Evolutionary conservation across 2,888 invertebrate genomes (phyloP), one percentile per base, ranked within the genome.

Genomic region (Cistogaster globosa): DNA sequence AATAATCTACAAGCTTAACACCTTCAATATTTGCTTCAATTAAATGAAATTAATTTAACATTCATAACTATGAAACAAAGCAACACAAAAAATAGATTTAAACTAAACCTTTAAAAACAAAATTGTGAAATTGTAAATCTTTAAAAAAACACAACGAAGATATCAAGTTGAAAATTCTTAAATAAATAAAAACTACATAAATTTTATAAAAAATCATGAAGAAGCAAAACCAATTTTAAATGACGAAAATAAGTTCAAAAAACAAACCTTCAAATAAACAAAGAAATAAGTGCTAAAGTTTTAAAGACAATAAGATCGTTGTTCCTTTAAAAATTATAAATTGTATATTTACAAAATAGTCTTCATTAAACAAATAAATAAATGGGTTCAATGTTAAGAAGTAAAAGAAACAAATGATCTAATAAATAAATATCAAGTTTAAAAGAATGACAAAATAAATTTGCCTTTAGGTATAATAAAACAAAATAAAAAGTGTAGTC

Each of bases 151-250:
- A n/a, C n/a, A 60, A 51, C 58, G 38, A 62, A 12, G 38, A 32
- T 55, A 62, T 65, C 80, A 72, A 78, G 77, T 62, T 84, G 77
- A 77, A 84, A 81, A 84, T 84, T 83, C 82, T 36, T 20, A 58
- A 83, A 65, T 22, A 45, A 36, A n/a, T 48, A 53, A n/a, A 67
- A 80, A 65, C n/a, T 26, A 38, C 55, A 81, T 74, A 77, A 84
- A 84, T 84, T 84, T 68, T 68, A 69, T 68, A 67, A 62, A 75
- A 77, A 76, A 69, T 62, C 58, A 71, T 48, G 60, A 26, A 16
- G 51, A n/a, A n/a, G n/a, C n/a, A n/a, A n/a, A n/a, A n/a, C n/a
- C n/a, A n/a, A n/a, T n/a, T n/a, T n/a, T n/a, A n/a, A n/a, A n/a
- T n/a, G n/a, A n/a, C n/a, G n/a, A n/a, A n/a, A n/a, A n/a, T n/a